phyloP scores from a whole-genome alignment of 92 coral and sea anemone genomes.

The Zoanthus sociatus region DNA sequence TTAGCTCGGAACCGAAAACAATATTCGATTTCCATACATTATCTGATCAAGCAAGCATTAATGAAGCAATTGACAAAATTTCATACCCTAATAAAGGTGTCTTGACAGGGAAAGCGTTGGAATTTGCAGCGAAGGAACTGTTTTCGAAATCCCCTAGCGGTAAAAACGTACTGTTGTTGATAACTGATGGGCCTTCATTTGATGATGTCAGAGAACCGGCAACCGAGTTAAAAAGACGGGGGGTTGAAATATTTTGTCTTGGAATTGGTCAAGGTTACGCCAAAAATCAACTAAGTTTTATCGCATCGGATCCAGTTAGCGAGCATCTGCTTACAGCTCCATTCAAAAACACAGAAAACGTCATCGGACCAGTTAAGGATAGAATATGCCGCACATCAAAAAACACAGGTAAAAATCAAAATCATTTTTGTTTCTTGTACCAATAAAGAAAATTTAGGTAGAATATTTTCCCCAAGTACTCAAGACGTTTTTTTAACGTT shows the following conservation, averaged over 20 bases:
- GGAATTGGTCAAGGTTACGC: constrained; percentile 86
- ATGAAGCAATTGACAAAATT: constrained; percentile 88
- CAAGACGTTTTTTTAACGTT: too few relatives aligned
- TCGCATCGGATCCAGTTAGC: constrained; percentile 79
- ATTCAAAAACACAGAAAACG: constrained; percentile 54
- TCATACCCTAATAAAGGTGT: constrained; percentile 81
- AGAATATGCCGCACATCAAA: constrained; percentile 60
- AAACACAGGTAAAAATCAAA: constrained; percentile 51
- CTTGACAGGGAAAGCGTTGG: constrained; percentile 82
- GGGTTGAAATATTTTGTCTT: constrained; percentile 87
- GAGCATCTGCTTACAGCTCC: constrained; percentile 85
- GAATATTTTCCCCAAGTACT: too few relatives aligned
- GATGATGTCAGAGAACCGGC: constrained; percentile 91
- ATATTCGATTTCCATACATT: constrained; percentile 82
- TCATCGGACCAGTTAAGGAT: constrained; percentile 62
- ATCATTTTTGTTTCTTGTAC: not conserved
- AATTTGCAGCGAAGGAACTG: constrained; percentile 75
- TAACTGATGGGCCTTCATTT: constrained; percentile 91
- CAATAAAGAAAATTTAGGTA: not conserved
- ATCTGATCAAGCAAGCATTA: constrained; percentile 80
- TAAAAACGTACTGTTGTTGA: constrained; percentile 77
- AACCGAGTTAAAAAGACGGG: constrained; percentile 77
- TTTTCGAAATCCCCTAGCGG: constrained; percentile 71
- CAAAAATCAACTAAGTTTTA: constrained; percentile 75
- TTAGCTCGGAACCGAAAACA: constrained; percentile 87